A percentile compares a stretch with the other conserved stretches of the same genome.
These are phyloP conservation scores for Phainopepla nitens DNA, from an alignment of 2,113 vertebrate genomes.

Conservation along the genomic window DNA sequence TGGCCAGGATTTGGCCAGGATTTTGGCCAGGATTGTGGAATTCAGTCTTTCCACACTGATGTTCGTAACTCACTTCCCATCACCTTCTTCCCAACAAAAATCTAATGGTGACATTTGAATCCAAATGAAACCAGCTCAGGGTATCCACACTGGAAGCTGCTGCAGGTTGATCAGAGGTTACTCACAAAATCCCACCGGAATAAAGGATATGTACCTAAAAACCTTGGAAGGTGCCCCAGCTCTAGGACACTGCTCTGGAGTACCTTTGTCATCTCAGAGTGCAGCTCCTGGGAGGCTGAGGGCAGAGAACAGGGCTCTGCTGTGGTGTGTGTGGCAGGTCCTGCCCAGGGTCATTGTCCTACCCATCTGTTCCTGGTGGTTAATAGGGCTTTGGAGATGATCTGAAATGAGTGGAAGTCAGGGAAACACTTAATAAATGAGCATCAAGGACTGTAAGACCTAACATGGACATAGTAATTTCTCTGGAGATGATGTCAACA, in stretches of 20 bases:
- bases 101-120: background rate
- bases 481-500: constrained; percentile 27
- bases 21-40: background rate
- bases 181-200: background rate
- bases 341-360: background rate
- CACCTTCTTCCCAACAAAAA: background rate
- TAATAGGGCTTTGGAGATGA: background rate
- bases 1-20: background rate
- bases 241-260: background rate
- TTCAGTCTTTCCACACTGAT: accelerated
- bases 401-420: background rate
- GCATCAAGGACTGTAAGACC: background rate
- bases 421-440: background rate
- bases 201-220: background rate
- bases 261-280: background rate
- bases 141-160: background rate
- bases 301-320: background rate
- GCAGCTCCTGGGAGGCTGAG: background rate
- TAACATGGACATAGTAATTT: background rate
- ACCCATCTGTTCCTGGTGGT: background rate
- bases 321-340: background rate
- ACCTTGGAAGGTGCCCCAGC: background rate
- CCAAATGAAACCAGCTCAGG: background rate
- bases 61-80: background rate
- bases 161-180: background rate